phyloP scores from a whole-genome alignment of 2,888 invertebrate genomes.

The Eremobia ochroleuca region DNA sequence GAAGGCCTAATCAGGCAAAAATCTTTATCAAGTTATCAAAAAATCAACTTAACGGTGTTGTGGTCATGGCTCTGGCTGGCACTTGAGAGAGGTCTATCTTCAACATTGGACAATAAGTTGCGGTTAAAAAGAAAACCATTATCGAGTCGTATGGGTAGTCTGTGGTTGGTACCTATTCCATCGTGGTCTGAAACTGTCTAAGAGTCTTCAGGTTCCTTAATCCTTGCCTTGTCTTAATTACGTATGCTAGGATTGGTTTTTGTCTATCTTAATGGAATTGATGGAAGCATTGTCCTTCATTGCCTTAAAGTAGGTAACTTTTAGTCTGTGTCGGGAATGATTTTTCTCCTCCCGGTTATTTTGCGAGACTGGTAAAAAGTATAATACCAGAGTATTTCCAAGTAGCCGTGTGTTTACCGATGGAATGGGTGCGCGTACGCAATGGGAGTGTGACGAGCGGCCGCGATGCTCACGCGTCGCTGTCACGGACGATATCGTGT shows the following conservation, averaged over 20 bases:
- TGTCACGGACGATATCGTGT: conserved; percentile 60
- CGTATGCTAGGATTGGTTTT: neutral
- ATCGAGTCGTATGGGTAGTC: neutral
- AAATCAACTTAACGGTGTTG: too few species aligned
- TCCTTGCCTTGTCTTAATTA: neutral
- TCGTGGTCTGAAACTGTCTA: neutral
- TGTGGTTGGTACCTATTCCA: neutral
- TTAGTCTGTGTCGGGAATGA: neutral
- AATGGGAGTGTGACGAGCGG: conserved; percentile 79
- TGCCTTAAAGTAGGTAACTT: too few species aligned
- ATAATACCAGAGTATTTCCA: conserved; percentile 22
- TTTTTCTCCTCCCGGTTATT: conserved; percentile 20
- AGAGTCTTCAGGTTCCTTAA: neutral
- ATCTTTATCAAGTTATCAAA: neutral
- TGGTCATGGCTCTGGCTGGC: too few species aligned
- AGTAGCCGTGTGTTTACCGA: conserved; percentile 42
- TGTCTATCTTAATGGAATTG: neutral
- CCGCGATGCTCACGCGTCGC: conserved; percentile 57
- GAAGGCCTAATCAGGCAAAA: conserved; percentile 3
- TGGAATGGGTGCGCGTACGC: conserved; percentile 69
- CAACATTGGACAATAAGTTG: neutral
- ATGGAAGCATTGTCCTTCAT: neutral
- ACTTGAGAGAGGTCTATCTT: neutral
- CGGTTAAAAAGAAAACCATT: neutral
- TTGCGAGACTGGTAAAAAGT: conserved; percentile 26